Evolutionary conservation across 2,888 invertebrate genomes (phyloP), one percentile per base, ranked within the genome.

Genomic region (Petrolisthes manimaculis): DNA sequence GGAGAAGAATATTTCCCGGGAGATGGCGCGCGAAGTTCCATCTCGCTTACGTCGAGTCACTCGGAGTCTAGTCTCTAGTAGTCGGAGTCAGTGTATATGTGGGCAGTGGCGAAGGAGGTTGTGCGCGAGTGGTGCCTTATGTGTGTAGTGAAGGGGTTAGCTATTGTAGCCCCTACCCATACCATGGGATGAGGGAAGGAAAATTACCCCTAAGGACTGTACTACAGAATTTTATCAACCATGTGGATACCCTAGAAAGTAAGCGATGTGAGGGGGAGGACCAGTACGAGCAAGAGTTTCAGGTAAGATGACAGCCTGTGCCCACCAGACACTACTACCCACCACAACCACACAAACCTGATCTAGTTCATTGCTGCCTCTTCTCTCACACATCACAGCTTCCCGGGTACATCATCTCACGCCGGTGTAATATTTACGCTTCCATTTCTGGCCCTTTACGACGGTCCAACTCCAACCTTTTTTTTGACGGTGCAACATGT

Each of bases 221-320:
- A 89, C 92, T 94, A 84, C 92, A 93, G 91, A 94, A 94, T 92
- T 93, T 94, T 92, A 92, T 94, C 56, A 93, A 93, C 91, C 93
- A 94, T 92, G 93, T 94, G 89, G 93, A 94, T 91, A 93, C 92
- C 90, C 92, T 71, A 90, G 94, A 94, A 92, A 91, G 92, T 21
- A 92, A 92, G 79, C 92, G 92, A 88, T 92, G 92, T 86, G 92
- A 92, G 83, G 93, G 92, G 56, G 92, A 90, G 56, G 92, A 93
- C 90, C 92, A 92, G 74, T 94, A 93, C 91, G 93, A 93, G 89
- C 92, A 93, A 84, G 94, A 94, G 92, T 94, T 94, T 92, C 93
- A 93, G 92, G 93, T 93, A 92, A 90, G 87, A 14, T 71, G 71
- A 71, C 71, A 71, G 71, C 71, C 71, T 71, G 71, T 71, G 71